phyloP scores from a whole-genome alignment of 2,113 vertebrate genomes.

The Prunella himalayana region DNA sequence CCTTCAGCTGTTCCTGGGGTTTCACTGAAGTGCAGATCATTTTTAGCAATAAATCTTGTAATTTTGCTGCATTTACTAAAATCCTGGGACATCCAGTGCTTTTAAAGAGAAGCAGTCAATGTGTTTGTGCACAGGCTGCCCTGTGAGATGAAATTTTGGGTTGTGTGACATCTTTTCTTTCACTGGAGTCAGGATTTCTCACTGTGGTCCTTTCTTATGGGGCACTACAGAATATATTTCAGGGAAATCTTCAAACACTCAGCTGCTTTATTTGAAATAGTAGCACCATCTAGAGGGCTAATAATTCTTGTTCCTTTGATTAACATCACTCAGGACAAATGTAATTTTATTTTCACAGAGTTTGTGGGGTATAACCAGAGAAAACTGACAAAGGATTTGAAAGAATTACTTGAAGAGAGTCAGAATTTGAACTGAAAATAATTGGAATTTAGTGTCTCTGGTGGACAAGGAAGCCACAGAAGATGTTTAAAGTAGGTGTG shows the following conservation, averaged over 20 bases:
- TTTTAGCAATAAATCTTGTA: not conserved
- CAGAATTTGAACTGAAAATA: not conserved
- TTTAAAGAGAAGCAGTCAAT: not conserved
- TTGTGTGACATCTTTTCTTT: not conserved
- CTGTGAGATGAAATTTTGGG: not conserved
- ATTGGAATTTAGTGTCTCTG: not conserved
- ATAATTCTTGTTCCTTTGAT: not conserved
- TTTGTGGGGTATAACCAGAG: not conserved
- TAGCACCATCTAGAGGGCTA: conserved; percentile 61
- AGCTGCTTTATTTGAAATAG: conserved; percentile 35
- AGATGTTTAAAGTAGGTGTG: not conserved
- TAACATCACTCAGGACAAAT: not conserved
- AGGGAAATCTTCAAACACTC: not conserved
- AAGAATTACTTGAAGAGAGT: not conserved
- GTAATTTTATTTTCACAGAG: not conserved
- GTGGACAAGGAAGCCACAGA: not conserved
- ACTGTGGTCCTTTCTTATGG: not conserved
- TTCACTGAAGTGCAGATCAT: not conserved
- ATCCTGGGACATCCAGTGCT: not conserved
- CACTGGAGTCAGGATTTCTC: not conserved
- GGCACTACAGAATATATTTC: not conserved
- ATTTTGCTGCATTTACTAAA: not conserved
- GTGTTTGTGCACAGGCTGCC: not conserved
- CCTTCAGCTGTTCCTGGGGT: not conserved
- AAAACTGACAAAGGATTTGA: not conserved